Evolutionary conservation across 30 jellyfish, hydroid and myxozoan species (phyloP), one percentile per base, ranked within the genome.

Genomic region (Aurelia coerulea): DNA sequence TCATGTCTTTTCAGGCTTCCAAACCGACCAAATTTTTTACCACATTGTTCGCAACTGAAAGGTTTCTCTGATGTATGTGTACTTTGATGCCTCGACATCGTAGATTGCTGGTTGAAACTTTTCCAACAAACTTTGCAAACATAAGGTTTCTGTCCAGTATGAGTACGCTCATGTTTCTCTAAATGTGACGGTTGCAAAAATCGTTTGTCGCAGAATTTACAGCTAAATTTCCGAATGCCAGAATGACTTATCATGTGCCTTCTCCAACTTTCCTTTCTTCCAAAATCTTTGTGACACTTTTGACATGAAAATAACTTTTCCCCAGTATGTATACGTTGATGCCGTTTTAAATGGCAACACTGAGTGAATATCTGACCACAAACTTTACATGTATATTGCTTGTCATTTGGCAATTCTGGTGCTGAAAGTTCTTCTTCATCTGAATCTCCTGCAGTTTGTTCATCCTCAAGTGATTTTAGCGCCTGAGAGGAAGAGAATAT

Each of bases 1-100:
- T 42, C 52, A 41, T 88, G 96, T 31, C 90, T 80, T 76, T 60
- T 46, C 31, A 88, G 68, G 53, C 85, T 79, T 29, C 85, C 91
- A 18, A 80, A 62, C 10, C 85, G 81, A 2, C 85, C 73, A 39
- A 88, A 69, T 7, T 41, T 46, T 46, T 79, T 72, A 14, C 66
- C 74, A 59, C 96, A 88, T 10, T 53, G 66, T 14, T 90, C 53
- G 56, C 96, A 88, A 15, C 67, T 18, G 58, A 69, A 82, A 10
- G 84, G 84, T 49, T 59, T 51, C 14, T 82, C 91, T 23, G 74
- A 1, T 15, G 84, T 82, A 56, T 82, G 91, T 7, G 84, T 68
- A 32, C 77, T 41, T 35, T 58, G 84, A 49, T 82, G 91, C 5
- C 91, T 70, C 11, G 41, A 52, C 62, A 82, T 19, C 17, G 84